Evolutionary conservation across 37 sponge, comb jelly and placozoan species (phyloP).

Genomic region (Geodia barretti): DNA sequence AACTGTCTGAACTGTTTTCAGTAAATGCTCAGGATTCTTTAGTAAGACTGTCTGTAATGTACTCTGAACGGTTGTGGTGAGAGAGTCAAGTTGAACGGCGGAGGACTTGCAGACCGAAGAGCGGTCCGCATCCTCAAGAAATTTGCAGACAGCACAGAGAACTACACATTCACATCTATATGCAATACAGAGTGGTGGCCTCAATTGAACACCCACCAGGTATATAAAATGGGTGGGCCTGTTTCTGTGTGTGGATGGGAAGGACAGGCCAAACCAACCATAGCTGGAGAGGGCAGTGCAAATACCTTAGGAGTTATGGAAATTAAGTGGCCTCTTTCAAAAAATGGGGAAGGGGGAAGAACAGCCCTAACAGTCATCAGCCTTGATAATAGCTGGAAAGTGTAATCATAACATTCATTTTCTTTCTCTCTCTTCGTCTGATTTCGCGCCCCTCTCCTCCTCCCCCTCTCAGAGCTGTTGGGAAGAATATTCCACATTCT

Average conservation of each 20-base stretch:
- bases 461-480: slow-evolving; percentile 39
- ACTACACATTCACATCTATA: slow-evolving; percentile 44
- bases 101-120: slow-evolving; percentile 43
- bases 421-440: background rate
- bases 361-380: no score
- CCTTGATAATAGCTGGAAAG: no score
- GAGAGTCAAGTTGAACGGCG: slow-evolving; percentile 3
- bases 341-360: background rate
- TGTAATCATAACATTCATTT: no score
- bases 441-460: background rate
- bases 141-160: slow-evolving; percentile 9
- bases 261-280: no score
- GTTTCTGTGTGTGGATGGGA: background rate
- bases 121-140: slow-evolving; percentile 32
- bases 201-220: slow-evolving; percentile 37
- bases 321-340: no score
- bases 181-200: slow-evolving; percentile 32
- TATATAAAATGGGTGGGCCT: slow-evolving; percentile 6
- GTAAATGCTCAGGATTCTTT: no score
- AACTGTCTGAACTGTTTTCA: no score
- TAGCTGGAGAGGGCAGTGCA: no score
- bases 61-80: slow-evolving; percentile 21
- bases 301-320: no score
- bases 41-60: no score
- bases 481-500: slow-evolving; percentile 47